Base-by-base conservation (phyloP, 2,797 vertebrate species). In the Saxicola maurus region DNA sequence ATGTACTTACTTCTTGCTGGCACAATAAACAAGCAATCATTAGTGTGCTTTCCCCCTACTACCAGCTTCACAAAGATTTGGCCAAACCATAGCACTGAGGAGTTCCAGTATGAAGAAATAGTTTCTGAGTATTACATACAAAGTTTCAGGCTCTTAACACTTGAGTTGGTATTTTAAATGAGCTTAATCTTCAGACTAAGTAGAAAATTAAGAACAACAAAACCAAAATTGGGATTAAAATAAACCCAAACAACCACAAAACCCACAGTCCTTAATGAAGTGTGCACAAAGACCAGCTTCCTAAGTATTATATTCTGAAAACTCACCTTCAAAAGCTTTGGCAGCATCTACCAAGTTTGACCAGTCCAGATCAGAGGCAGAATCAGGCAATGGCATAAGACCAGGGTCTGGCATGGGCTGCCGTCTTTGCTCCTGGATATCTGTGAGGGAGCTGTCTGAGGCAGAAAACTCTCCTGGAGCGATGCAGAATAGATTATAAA, bases 241-340 rank as follows among this genome's bases (percentile, higher is more conserved):
- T 56, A 66, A 25, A 3, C 1, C 25, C 35, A 23, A 85, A 5
- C 27, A 46, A 52, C 23, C 45, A 74, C 23, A 57, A 84, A 79
- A 3, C 16, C 30, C 21, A 31, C 11, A 11, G 5, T 66, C 17
- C 20, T 81, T 75, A 66, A 64, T 1, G 8, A 76, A 78, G 27
- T 7, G 9, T 20, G 7, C 27, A 57, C 8, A 33, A 77, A 68
- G 17, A 64, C 9, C 38, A 83, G 31, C 43, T 84, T 86, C 38
- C 3, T 42, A 61, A 73, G 16, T 27, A 45, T 17, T 51, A 28
- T 17, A 31, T 73, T 72, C 60, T 64, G 30, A 20, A 74, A 61
- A 97, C 94, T 98, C 96, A 99, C 99, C 98, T 96, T 99, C 99
- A 89, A 99, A 99, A 61, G 99, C 98, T 96, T 99, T 99, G 96